phyloP scores from a whole-genome alignment of 2,888 invertebrate genomes.

The Notocelia uddmanniana region DNA sequence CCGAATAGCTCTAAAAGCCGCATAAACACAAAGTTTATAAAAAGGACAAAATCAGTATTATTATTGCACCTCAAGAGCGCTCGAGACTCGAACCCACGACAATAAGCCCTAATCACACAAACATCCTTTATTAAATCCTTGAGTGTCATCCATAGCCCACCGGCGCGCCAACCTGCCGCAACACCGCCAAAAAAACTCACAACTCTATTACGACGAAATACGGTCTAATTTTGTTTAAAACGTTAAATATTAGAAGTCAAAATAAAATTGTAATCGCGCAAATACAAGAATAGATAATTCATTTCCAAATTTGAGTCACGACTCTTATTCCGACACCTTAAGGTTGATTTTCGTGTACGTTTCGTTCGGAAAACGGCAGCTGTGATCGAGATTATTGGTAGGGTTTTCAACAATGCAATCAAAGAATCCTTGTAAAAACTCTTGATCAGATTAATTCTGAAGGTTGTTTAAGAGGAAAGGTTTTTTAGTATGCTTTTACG shows the following conservation, averaged over 20 bases:
- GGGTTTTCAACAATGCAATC: slow-evolving; percentile 44
- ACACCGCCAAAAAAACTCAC: neutral
- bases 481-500: slow-evolving; percentile 15
- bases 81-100: slow-evolving; percentile 23
- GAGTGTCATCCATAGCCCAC: slow-evolving; percentile 40
- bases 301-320: neutral
- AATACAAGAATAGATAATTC: neutral
- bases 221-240: neutral
- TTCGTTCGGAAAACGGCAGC: neutral
- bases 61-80: slow-evolving; percentile 20
- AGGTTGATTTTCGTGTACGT: neutral
- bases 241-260: neutral
- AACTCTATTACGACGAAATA: neutral
- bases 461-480: slow-evolving; percentile 19
- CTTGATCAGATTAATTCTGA: slow-evolving; percentile 34
- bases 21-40: slow-evolving; percentile 27
- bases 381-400: slow-evolving; percentile 30
- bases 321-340: neutral
- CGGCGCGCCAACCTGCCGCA: neutral
- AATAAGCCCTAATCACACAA: slow-evolving; percentile 27
- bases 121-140: slow-evolving; percentile 40
- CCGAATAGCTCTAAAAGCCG: neutral
- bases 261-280: slow-evolving; percentile 17
- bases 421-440: slow-evolving; percentile 31
- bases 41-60: slow-evolving; percentile 15